Evolutionary conservation across 1,140 invertebrate species (phyloP).

Genomic region (Helicoverpa zea): DNA sequence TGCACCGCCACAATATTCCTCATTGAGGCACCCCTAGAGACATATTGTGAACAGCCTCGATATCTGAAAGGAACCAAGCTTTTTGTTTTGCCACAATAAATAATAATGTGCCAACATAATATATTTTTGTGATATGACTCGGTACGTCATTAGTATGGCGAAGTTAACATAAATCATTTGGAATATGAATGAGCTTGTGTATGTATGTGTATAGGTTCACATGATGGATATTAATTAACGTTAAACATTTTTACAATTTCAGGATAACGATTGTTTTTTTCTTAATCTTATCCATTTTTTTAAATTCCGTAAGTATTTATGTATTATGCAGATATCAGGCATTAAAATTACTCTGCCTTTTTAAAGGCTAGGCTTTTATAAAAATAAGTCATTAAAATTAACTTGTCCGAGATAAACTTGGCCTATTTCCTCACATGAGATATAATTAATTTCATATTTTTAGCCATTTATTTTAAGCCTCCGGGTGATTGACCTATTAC

Average conservation of each 20-base stretch:
- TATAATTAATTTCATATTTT: conserved; percentile 18
- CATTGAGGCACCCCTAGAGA: conserved; percentile 7
- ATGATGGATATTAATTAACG: background rate
- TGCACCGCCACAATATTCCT: conserved; percentile 30
- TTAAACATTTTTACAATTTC: background rate
- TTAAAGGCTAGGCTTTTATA: background rate
- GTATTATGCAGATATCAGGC: no score
- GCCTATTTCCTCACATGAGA: conserved; percentile 6
- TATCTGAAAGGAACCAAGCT: conserved; percentile 27
- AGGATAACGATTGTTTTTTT: background rate
- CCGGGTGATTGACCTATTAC: conserved; percentile 1
- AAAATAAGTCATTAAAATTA: background rate
- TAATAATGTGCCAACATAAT: conserved; percentile 41
- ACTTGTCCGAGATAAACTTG: background rate
- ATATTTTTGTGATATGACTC: conserved; percentile 31
- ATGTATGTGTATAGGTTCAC: background rate
- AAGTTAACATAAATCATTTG: conserved; percentile 23
- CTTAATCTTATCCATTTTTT: background rate
- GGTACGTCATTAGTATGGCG: conserved; percentile 18
- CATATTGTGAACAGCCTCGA: conserved; percentile 33
- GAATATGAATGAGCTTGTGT: background rate
- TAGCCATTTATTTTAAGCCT: conserved; percentile 20
- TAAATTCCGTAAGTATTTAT: no score
- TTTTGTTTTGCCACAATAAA: conserved; percentile 47
- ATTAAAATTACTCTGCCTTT: background rate